Evolutionary conservation across 2,113 vertebrate species (phyloP).

Genomic region (Columba janthina): DNA sequence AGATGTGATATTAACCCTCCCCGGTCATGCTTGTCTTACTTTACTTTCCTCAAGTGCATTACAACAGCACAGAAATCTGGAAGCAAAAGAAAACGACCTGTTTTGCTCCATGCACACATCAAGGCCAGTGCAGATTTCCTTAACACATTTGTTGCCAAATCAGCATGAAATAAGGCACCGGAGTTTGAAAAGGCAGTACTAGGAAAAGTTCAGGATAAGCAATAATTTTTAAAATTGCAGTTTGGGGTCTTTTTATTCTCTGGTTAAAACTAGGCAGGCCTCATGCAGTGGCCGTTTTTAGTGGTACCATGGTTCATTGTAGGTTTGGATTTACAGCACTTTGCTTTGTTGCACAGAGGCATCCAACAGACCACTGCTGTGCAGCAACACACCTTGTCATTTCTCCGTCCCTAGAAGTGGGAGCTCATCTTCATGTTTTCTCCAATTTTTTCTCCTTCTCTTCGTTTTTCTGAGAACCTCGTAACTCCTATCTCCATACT

Average conservation of each 20-base stretch:
- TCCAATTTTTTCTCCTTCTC: too few species aligned
- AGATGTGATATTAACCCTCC: not conserved
- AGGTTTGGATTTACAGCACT: not conserved
- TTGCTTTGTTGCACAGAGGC: not conserved
- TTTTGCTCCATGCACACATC: rapidly evolving
- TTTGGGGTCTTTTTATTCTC: not conserved
- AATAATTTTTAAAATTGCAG: not conserved
- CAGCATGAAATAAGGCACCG: not conserved
- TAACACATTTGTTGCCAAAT: not conserved
- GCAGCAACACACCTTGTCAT: not conserved
- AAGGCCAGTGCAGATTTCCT: not conserved
- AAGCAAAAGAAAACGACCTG: not conserved
- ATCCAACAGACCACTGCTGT: not conserved
- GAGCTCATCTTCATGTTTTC: not conserved
- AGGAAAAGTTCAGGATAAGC: not conserved
- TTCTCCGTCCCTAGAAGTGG: not conserved
- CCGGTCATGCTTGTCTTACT: not conserved
- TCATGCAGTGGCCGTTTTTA: not conserved
- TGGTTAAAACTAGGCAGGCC: not conserved
- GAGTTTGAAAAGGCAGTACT: not conserved
- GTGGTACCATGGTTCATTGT: not conserved
- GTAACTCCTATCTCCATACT: not conserved
- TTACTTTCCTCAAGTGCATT: not conserved
- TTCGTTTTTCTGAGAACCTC: not conserved
- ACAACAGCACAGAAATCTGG: not conserved